A percentile compares a stretch with the other conserved stretches of the same genome.
phyloP scores from a whole-genome alignment of 2,113 vertebrate species.

The Chroicocephalus ridibundus region DNA sequence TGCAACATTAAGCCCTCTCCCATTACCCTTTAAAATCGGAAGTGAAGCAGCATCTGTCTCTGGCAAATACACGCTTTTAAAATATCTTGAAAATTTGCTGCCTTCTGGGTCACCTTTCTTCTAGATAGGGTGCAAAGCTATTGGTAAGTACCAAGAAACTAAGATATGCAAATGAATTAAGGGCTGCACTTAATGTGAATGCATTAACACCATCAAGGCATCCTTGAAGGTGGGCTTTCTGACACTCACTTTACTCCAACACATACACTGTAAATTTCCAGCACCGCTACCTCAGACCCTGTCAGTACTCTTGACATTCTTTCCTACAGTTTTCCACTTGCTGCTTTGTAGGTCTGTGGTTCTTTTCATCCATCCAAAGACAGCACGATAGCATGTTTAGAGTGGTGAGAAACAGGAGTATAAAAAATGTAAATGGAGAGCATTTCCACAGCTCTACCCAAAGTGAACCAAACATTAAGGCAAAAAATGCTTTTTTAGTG shows the following conservation, averaged over 20 bases:
- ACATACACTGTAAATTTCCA: neutral
- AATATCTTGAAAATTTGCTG: neutral
- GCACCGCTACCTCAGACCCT: slow-evolving; percentile 37
- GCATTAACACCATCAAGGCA: slow-evolving; percentile 2
- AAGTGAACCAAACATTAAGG: neutral
- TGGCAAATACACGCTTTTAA: neutral
- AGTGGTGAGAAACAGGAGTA: slow-evolving; percentile 34
- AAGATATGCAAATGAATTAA: slow-evolving; percentile 9
- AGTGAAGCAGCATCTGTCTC: neutral
- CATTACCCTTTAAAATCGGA: neutral
- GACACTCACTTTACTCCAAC: neutral
- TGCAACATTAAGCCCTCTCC: neutral
- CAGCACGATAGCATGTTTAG: slow-evolving; percentile 13
- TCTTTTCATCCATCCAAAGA: slow-evolving; percentile 32
- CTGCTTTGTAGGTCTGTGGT: slow-evolving; percentile 28
- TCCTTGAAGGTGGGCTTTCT: neutral
- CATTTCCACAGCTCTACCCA: neutral
- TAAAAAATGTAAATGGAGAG: slow-evolving; percentile 29
- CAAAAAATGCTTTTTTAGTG: neutral
- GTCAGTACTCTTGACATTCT: slow-evolving; percentile 21
- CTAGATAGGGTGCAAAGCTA: neutral
- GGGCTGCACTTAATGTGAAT: slow-evolving; percentile 12
- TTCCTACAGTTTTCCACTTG: slow-evolving; percentile 39
- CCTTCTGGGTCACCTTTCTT: neutral
- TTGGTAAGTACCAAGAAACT: neutral